Base-by-base conservation (phyloP, 2,888 invertebrate genomes). In the Ptilodon capucinus region DNA sequence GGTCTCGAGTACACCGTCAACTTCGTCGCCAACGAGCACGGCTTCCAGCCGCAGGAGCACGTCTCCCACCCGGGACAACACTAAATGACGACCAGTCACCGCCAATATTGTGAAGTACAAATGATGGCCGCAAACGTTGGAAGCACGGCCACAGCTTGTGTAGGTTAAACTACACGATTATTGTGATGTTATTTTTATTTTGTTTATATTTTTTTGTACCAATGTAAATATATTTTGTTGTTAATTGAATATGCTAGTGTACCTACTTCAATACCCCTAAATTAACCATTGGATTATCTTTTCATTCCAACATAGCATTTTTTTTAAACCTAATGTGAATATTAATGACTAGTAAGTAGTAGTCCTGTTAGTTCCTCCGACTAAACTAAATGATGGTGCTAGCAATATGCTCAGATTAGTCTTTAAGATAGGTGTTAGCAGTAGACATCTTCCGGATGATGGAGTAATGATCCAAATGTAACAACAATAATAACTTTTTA, bases 1-100 rank as follows among this genome's bases (percentile, higher is more conserved):
- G 92, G 92, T 11, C 79, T 87, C 46, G 75, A 84, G 18, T 92
- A 92, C 80, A 84, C 86, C 42, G 81, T 92, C 46, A 86, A 82
- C 9, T 93, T 86, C 82, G 76, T 80, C 40, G 93, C 93, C 14
- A 89, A 92, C 73, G 92, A 92, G 70, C 89, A 92, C 73, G 93
- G 93, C 34, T 93, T 89, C 84, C 90, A 85, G 49, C 86, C 86
- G 0, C 83, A 84, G 44, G 81, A 83, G 60, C 84, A 79, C 28
- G 73, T 84, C 6, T 75, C 78, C 32, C 79, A 82, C 17, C 64
- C 66, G 14, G 40, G 40, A 40, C 40, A 40, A 16, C 25, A 40
- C 6, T 23, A 40, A 25, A 21, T n/a, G 2, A 5, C 9, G 1
- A 11, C 1, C 9, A 35, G 35, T 35, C 11, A 35, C 4, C 19